Base-by-base conservation (phyloP, 2,113 vertebrate species). In the Barnardius zonarius region DNA sequence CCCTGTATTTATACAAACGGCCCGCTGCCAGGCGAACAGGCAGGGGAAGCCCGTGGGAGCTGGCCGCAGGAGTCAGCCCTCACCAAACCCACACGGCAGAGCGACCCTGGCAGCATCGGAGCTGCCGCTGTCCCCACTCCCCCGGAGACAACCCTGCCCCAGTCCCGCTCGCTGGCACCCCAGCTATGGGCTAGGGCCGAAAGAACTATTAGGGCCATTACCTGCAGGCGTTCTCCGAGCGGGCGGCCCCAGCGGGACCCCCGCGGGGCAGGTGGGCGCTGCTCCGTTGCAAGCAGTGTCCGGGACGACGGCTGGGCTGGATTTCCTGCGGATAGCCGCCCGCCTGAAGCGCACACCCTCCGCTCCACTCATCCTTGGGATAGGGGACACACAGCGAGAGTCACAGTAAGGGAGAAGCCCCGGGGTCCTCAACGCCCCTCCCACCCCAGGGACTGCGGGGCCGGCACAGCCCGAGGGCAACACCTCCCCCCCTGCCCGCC, bases 321-420 rank as follows among this genome's bases (percentile, higher is more conserved):
- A 15, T 76, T 94, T 96, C 90, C 94, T 96, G 90, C 95, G 95
- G 90, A 95, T 83, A 17, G 95, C 94, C 28, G 10, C 22, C 59
- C 94, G 74, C 17, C 95, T 92, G 83, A 91, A 94, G 62, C 5
- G 68, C 55, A 68, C 6, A 6, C 92, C 83, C 12, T 83, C 80
- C 31, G 62, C 63, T 28, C 62, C 63, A 31, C 80, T 95, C 86
- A 49, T 72, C 76, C 94, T 86, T 28, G 83, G 51, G 7, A 5
- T 14, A n/a, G 7, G 61, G 37, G 46, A 82, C 51, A 78, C 64
- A 39, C 28, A 33, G 33, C 49, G 70, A 67, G n/a, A 63, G 9
- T 1, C 66, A 8, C n/a, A 73, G 3, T 24, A 35, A n/a, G 33
- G 35, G 13, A 74, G n/a, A n/a, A 59, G 30, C 44, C 22, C 27